Conservation (phyloP, 2,888 invertebrate genomes). For the Dasysyrphus albostriatus region DNA sequence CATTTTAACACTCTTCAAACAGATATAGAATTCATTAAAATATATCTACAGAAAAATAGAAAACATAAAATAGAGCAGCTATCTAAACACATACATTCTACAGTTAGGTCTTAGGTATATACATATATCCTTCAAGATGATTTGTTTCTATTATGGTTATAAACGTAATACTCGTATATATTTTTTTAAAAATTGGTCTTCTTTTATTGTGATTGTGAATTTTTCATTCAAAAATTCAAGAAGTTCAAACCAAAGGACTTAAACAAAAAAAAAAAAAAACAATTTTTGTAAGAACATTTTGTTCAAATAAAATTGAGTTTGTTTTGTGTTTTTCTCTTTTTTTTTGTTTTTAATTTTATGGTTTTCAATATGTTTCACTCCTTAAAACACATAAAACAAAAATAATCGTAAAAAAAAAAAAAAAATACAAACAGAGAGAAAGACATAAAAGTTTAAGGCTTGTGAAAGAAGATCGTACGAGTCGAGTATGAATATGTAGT, state of each 20-base stretch:
- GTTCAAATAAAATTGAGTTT: constrained; percentile 51
- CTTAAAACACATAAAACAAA: constrained; percentile 65
- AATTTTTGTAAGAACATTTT: constrained; percentile 22
- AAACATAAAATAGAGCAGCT: neutral
- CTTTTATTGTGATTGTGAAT: constrained; percentile 9
- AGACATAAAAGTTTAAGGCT: constrained; percentile 68
- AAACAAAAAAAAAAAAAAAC: too few relatives aligned
- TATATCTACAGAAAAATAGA: neutral
- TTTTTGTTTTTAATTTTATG: constrained; percentile 54
- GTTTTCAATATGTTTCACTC: constrained; percentile 59
- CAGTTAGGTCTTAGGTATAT: too few relatives aligned
- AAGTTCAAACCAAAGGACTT: constrained; percentile 40
- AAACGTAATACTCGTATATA: neutral
- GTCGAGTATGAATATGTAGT: neutral
- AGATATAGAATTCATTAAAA: constrained; percentile 29
- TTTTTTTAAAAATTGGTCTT: neutral
- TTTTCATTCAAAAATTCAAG: constrained; percentile 34
- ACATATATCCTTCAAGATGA: neutral
- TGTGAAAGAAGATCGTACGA: constrained; percentile 28
- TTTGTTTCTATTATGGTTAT: neutral
- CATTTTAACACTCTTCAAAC: constrained; percentile 62
- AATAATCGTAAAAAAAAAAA: constrained; percentile 54
- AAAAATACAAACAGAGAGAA: constrained; percentile 19
- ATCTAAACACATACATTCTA: too few relatives aligned
- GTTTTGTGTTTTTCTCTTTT: too few relatives aligned